Evolutionary conservation across 2,888 invertebrate genomes (phyloP), one percentile per base, ranked within the genome.

Genomic region (Eucera pruinosa): DNA sequence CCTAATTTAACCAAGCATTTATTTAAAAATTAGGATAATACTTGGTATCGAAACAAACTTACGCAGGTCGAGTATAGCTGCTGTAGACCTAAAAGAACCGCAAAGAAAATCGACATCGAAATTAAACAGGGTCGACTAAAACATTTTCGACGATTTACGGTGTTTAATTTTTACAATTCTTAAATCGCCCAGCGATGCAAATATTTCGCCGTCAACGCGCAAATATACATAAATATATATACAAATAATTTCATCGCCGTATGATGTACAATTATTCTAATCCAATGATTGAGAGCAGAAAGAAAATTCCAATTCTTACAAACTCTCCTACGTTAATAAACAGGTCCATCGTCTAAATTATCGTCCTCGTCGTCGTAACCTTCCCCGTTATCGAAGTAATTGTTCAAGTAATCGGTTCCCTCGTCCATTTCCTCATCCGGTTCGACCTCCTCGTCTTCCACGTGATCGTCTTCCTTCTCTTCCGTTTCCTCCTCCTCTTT

Each of bases 311-410:
- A 13, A 52, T 55, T 79, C 55, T 67, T 72, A 77, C 67, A 48
- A 65, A 43, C 60, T 45, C 27, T 55, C 43, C 41, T 57, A 72
- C 33, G 39, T 93, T 92, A 96, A 93, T 96, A 97, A 72, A 96
- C 94, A 57, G 97, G 96, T 15, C 96, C 97, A 93, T 97, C 97
- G 90, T 97, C 97, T 78, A 96, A 92, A 90, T 96, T 96, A 86
- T 97, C 97, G 88, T 97, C 97, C 85, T 97, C 97, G 76, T 97
- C 97, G 90, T 97, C 97, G 90, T 96, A 97, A 36, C 95, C 95
- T 92, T 97, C 97, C 1, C 97, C 97, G 91, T 97, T 97, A 90
- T 97, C 97, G 91, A 97, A 97, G 90, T 97, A 97, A 89, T 96
- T 97, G 86, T 97, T 96, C 0, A 96, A 96, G 89, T 97, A 97